A percentile compares a stretch with the other conserved stretches of the same genome.
Conservation (phyloP, 2,797 vertebrate species). For the Myotis vivesi region DNA sequence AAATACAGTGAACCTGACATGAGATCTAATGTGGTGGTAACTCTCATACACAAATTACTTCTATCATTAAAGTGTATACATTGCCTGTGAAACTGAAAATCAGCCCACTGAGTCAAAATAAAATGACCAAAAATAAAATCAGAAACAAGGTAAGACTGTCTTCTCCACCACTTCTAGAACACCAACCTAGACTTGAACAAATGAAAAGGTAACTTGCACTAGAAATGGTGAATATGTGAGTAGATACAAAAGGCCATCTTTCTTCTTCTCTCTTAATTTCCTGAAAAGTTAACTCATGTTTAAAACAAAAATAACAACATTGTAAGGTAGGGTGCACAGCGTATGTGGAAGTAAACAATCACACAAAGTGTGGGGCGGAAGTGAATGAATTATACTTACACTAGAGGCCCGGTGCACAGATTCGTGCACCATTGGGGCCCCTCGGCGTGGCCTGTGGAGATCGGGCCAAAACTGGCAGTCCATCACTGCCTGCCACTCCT, state of each 20-base stretch:
- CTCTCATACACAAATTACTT: not conserved
- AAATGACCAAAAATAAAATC: constrained; percentile 24
- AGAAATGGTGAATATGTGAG: not conserved
- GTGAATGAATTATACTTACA: not conserved
- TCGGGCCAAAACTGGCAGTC: no score
- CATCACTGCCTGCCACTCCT: no score
- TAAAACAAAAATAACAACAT: not conserved
- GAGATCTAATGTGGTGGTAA: not conserved
- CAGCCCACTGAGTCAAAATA: not conserved
- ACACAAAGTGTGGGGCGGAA: not conserved
- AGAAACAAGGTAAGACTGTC: not conserved
- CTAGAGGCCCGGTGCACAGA: no score
- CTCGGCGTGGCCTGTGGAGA: no score
- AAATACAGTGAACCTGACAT: not conserved
- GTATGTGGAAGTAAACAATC: not conserved
- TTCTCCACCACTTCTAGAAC: not conserved
- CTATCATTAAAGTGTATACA: not conserved
- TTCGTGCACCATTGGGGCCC: no score
- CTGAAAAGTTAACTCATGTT: not conserved
- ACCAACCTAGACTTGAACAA: not conserved
- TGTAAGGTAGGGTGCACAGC: not conserved
- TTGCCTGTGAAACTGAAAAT: not conserved
- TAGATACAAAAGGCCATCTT: not conserved
- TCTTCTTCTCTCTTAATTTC: not conserved
- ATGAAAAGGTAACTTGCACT: not conserved